Base-by-base conservation (phyloP, 2,113 vertebrate genomes). In the Edolisoma coerulescens region DNA sequence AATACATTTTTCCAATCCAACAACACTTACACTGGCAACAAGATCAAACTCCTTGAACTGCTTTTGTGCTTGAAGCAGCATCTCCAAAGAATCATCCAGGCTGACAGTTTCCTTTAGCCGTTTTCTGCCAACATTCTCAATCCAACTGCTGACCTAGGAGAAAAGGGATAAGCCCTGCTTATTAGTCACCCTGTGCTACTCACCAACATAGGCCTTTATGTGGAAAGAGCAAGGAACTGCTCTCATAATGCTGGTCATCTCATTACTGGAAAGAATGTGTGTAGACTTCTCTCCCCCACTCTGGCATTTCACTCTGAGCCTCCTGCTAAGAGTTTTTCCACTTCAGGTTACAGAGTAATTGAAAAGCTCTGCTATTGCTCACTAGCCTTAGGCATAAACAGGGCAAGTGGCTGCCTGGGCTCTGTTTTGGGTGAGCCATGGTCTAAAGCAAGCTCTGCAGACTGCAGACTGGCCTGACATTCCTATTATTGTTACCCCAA, bases 61-160 rank as follows among this genome's bases (percentile, higher is more conserved):
- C 67, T 96, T 97, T 81, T 98, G 98, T 20, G 98, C 93, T 76
- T 96, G 96, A 50, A 98, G 97, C 71, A 99, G 95, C 90, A 96
- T 84, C 90, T 98, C 98, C 96, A 98, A 95, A 26, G 98, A 99
- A 85, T 98, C 97, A 3, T 98, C 98, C 87, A 98, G 88, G 68
- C 96, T 94, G 78, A 90, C 14, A 7, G 96, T 97, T 42, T 97
- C 98, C 79, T 97, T 96, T 32, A 99, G 97, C 11, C 95, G 93
- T 54, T 96, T 98, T 96, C 98, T 98, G 77, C 99, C 99, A 54
- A 98, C 98, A 54, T 98, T 97, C 97, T 98, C 97, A 2, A 99
- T 98, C 99, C 99, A 99, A 54, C 94, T 96, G 96, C 98, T 98
- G 94, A 98, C 98, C 99, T 99, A 90, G 56, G 30, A 83, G 85